These are phyloP conservation scores for Picus viridis DNA, from an alignment of 2,797 vertebrate species.

Conservation along the genomic window DNA sequence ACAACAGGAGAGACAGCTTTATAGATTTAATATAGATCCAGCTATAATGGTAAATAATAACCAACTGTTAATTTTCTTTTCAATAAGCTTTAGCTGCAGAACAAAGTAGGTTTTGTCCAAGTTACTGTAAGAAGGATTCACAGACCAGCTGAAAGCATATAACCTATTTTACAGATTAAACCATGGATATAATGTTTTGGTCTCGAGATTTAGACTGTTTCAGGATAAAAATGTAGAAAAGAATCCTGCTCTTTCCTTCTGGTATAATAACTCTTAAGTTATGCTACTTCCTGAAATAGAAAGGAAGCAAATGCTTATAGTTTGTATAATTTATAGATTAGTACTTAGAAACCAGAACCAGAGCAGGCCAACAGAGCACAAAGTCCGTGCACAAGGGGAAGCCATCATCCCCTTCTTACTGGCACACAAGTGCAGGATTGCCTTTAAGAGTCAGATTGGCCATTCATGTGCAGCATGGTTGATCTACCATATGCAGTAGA, in stretches of 20 bases:
- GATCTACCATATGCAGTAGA: background rate
- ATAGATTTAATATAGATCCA: background rate
- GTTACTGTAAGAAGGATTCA: background rate
- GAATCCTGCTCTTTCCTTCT: background rate
- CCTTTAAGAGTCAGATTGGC: background rate
- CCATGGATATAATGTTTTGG: background rate
- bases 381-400: background rate
- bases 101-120: background rate
- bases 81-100: background rate
- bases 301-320: background rate
- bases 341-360: background rate
- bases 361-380: background rate
- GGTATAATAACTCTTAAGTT: background rate
- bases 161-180: background rate
- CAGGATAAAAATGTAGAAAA: background rate
- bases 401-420: background rate
- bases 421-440: background rate
- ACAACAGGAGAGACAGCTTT: background rate
- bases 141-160: background rate
- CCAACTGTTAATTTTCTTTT: background rate
- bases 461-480: accelerated
- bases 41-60: background rate
- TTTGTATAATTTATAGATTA: background rate
- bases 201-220: background rate
- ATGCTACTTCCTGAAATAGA: background rate